These are phyloP conservation scores for Lasiommata megera DNA, from an alignment of 2,888 invertebrate genomes.

Conservation along the genomic window DNA sequence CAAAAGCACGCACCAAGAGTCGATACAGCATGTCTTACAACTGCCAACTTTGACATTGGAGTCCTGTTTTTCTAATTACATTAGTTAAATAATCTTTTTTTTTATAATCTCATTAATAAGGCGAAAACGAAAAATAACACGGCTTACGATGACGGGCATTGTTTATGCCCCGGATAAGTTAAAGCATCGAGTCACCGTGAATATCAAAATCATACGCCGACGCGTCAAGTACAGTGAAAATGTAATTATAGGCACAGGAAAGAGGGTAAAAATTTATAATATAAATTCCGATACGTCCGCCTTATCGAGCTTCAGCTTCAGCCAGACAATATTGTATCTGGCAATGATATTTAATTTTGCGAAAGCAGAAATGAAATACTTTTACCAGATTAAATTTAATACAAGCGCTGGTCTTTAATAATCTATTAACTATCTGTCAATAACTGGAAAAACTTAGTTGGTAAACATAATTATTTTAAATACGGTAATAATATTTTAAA, in stretches of 20 bases:
- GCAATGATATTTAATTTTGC: neutral
- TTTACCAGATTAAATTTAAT: neutral
- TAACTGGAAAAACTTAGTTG: too few relatives aligned
- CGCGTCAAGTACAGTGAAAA: conserved; percentile 6
- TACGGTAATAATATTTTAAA: too few relatives aligned
- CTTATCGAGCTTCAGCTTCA: neutral
- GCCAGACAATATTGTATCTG: neutral
- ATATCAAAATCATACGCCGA: neutral
- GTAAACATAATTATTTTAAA: too few relatives aligned
- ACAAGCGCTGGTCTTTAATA: too few relatives aligned
- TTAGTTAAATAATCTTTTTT: too few relatives aligned
- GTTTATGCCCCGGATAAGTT: conserved; percentile 3
- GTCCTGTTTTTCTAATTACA: too few relatives aligned
- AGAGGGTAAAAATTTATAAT: neutral
- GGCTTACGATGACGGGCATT: conserved; percentile 13
- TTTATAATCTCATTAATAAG: too few relatives aligned
- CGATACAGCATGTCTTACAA: too few relatives aligned
- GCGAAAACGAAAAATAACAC: neutral
- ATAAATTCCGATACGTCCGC: neutral
- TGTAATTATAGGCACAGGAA: conserved; percentile 8
- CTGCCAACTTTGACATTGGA: too few relatives aligned
- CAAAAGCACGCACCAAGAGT: too few relatives aligned
- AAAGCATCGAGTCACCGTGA: conserved; percentile 13
- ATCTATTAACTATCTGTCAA: too few relatives aligned
- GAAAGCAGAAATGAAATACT: neutral